These are phyloP conservation scores for Leucophenga maculata DNA, from an alignment of 2,888 invertebrate species.

Conservation along the genomic window DNA sequence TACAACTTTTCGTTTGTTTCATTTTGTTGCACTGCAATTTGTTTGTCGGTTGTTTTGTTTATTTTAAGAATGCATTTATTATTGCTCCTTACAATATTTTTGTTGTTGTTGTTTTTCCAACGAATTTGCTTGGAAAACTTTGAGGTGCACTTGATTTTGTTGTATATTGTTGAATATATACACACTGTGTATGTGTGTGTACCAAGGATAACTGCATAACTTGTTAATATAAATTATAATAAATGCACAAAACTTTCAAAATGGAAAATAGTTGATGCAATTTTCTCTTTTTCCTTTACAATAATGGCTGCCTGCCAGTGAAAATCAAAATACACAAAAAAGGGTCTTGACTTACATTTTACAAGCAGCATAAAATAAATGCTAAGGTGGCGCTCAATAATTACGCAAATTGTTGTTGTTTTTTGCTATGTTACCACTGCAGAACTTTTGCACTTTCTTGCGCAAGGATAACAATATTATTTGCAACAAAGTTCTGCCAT, in stretches of 20 bases:
- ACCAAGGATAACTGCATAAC: conserved; percentile 39
- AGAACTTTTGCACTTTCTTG: no score
- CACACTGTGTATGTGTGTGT: conserved; percentile 24
- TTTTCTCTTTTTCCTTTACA: no score
- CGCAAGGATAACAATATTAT: no score
- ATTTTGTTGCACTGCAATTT: background rate
- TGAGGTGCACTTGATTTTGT: background rate
- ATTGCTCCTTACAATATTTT: background rate
- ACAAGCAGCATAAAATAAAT: no score
- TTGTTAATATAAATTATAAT: conserved; percentile 58
- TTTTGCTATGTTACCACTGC: no score
- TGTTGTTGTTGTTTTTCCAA: conserved; percentile 24
- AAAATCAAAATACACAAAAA: background rate
- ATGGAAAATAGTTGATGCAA: conserved; percentile 44
- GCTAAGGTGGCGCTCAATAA: background rate
- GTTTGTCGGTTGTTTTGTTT: conserved; percentile 7
- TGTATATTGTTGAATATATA: background rate
- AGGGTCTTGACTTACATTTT: background rate
- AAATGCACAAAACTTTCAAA: conserved; percentile 51
- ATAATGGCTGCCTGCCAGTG: no score
- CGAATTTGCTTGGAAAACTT: conserved; percentile 14
- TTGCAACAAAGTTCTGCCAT: no score
- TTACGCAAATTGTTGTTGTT: background rate
- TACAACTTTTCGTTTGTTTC: conserved; percentile 2
- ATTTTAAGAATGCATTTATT: conserved; percentile 17